Percentiles rank a stretch among this genome's conserved stretches.
Conservation (phyloP, 2,888 invertebrate genomes). For the Drosophila austrosaltans region DNA sequence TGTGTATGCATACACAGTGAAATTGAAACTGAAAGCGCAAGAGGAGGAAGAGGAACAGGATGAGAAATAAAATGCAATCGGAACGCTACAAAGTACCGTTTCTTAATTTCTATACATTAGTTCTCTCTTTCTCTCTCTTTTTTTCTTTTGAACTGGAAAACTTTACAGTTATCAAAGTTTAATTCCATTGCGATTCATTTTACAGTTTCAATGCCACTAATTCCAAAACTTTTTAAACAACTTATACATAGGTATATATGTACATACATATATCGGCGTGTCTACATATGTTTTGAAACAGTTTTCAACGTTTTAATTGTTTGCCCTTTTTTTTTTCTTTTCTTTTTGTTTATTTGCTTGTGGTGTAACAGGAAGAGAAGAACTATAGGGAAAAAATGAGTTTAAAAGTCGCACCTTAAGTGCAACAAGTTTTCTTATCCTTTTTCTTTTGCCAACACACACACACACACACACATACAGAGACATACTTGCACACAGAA, state of each 20-base stretch:
- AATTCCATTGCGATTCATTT: no score
- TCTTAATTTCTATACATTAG: slow-evolving; percentile 1
- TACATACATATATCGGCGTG: background rate
- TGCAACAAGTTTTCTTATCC: slow-evolving; percentile 55
- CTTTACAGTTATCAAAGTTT: no score
- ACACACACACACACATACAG: slow-evolving; percentile 15
- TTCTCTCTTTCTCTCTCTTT: no score
- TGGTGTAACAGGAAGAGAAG: slow-evolving; percentile 11
- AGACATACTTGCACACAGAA: slow-evolving; percentile 18
- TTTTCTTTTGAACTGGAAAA: no score
- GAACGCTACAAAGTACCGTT: slow-evolving; percentile 1
- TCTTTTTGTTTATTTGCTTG: background rate
- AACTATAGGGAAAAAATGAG: slow-evolving; percentile 34
- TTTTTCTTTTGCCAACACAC: slow-evolving; percentile 15
- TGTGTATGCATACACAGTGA: background rate
- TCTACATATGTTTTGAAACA: slow-evolving; percentile 22
- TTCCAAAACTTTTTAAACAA: no score
- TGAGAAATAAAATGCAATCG: background rate
- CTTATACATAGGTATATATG: background rate
- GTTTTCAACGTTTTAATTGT: slow-evolving; percentile 68
- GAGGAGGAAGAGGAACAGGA: background rate
- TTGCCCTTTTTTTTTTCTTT: slow-evolving; percentile 50
- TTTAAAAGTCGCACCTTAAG: slow-evolving; percentile 68
- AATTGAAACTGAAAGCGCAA: slow-evolving; percentile 4
- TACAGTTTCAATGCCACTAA: no score